A percentile compares a stretch with the other conserved stretches of the same genome.
Conservation (phyloP, 2,888 invertebrate genomes). For the Macrostomum cliftonense region DNA sequence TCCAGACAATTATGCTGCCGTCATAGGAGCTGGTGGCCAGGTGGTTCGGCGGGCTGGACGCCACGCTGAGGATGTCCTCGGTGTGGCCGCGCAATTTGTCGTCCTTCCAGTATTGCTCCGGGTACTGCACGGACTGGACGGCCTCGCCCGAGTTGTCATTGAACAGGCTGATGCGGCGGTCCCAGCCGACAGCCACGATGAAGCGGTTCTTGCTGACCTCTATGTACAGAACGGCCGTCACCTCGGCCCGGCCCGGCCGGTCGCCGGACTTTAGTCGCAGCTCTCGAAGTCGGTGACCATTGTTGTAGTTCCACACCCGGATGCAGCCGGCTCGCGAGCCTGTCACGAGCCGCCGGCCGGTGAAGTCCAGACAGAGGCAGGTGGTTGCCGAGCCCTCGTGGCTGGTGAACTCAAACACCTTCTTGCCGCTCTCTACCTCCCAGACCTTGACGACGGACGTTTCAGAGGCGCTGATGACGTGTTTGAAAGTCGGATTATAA, state of each 20-base stretch:
- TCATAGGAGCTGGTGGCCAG: conserved; percentile 37
- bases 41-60: conserved; percentile 33
- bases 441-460: conserved; percentile 36
- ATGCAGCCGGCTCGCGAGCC: conserved; percentile 34
- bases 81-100: conserved; percentile 35
- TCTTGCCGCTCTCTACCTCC: conserved; percentile 35
- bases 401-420: conserved; percentile 35
- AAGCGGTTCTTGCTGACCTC: conserved; percentile 36
- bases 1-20: conserved; percentile 37
- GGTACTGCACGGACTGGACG: conserved; percentile 28
- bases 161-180: conserved; percentile 34
- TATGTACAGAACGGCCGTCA: conserved; percentile 31
- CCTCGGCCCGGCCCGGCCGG: conserved; percentile 19
- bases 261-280: conserved; percentile 19
- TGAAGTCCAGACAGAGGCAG: conserved; percentile 35
- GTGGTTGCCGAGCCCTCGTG: conserved; percentile 35
- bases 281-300: conserved; percentile 33
- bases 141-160: conserved; percentile 23
- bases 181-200: conserved; percentile 38
- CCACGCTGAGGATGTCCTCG: conserved; percentile 34
- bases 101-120: conserved; percentile 31
- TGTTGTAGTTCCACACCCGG: conserved; percentile 37
- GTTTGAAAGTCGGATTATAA: conserved; percentile 34
- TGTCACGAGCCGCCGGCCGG: conserved; percentile 33
- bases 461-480: conserved; percentile 34